Evolutionary conservation across 2,888 invertebrate species (phyloP).

Genomic region (Miltochrista miniata): DNA sequence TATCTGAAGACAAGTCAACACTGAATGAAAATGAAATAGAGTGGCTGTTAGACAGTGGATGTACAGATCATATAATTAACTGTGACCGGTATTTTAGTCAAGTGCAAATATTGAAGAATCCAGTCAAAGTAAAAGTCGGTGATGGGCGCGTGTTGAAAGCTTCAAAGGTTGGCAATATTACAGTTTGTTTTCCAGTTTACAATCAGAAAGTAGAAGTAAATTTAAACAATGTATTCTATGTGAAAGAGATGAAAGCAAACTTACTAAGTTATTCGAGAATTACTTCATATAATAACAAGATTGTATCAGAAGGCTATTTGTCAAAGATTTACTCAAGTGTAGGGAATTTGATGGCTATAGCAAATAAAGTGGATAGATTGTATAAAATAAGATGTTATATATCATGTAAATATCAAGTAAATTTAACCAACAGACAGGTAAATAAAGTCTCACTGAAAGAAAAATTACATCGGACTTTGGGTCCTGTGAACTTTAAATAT

Average conservation of each 20-base stretch:
- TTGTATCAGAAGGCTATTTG: not conserved
- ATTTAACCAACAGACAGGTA: too few relatives aligned
- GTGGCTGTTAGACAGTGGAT: slow-evolving; percentile 4
- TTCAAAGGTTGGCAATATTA: not conserved
- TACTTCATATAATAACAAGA: not conserved
- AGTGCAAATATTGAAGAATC: not conserved
- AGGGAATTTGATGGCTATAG: not conserved
- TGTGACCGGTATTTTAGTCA: not conserved
- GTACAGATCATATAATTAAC: slow-evolving; percentile 2
- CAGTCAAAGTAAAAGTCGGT: not conserved
- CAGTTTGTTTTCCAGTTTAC: not conserved
- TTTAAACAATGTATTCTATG: not conserved
- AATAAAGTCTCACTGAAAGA: not conserved
- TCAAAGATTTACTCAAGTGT: not conserved
- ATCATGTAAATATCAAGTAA: too few relatives aligned
- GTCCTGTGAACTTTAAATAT: not conserved
- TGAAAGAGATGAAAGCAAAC: not conserved
- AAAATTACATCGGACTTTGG: not conserved
- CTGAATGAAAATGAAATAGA: not conserved
- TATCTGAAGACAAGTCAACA: not conserved
- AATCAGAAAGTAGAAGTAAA: too few relatives aligned
- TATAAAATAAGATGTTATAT: not conserved
- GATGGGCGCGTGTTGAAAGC: not conserved
- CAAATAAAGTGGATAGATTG: not conserved
- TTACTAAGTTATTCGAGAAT: not conserved